Conservation (phyloP, 2,888 invertebrate genomes). For the Polydrusus tereticollis region DNA sequence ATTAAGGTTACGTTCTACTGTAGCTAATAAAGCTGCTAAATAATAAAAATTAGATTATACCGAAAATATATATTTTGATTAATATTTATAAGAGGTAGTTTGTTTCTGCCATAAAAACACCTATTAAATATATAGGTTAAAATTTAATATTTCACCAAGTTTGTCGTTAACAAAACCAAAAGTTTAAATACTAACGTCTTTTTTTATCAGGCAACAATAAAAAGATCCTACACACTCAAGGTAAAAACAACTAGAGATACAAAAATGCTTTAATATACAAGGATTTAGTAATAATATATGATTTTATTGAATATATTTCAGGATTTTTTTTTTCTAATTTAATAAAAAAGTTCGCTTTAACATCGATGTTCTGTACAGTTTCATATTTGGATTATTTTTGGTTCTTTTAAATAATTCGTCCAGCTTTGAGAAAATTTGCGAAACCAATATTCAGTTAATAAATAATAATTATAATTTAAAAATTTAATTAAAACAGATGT, state of each 20-base stretch:
- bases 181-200: constrained; percentile 36
- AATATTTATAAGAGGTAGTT: constrained; percentile 11
- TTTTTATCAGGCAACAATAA: constrained; percentile 47
- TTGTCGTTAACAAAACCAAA: constrained; percentile 23
- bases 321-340: constrained; percentile 48
- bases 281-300: constrained; percentile 48
- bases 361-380: constrained; percentile 58
- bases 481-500: background rate
- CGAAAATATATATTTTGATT: background rate
- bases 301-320: constrained; percentile 48
- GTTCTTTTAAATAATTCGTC: constrained; percentile 37
- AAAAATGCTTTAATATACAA: constrained; percentile 53
- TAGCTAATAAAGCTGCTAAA: too few species aligned
- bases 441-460: background rate
- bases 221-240: constrained; percentile 51
- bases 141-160: constrained; percentile 20
- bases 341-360: constrained; percentile 56
- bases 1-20: too few species aligned
- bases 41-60: too few species aligned
- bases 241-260: constrained; percentile 53
- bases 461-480: background rate
- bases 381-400: constrained; percentile 37
- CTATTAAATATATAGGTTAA: background rate
- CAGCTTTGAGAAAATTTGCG: constrained; percentile 25
- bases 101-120: background rate